These are phyloP conservation scores for Gallinago stenura DNA, from an alignment of 2,797 vertebrate species.

Conservation along the genomic window DNA sequence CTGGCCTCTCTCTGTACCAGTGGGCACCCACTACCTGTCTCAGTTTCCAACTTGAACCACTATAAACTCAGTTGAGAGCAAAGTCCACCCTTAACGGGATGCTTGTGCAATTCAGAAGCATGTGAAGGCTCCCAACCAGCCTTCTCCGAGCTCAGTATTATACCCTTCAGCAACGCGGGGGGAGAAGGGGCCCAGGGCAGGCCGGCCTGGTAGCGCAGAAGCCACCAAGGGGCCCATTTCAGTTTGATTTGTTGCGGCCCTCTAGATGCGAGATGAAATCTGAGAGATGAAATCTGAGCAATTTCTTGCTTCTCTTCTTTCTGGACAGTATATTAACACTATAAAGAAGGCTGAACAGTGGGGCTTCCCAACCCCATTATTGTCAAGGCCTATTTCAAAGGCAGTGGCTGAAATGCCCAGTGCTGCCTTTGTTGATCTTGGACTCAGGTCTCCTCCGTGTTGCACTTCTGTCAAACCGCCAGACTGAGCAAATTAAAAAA, in stretches of 20 bases:
- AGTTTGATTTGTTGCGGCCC: constrained; percentile 66
- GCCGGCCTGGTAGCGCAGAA: neutral
- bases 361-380: constrained; percentile 68
- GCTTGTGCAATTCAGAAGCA: neutral
- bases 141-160: neutral
- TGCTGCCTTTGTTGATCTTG: constrained; percentile 70
- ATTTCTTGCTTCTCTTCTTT: constrained; percentile 74
- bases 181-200: constrained; percentile 77
- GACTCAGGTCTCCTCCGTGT: constrained; percentile 56
- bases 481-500: constrained; percentile 40
- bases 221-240: constrained; percentile 58
- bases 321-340: constrained; percentile 76
- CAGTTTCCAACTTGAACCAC: neutral
- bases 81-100: neutral
- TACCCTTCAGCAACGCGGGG: neutral
- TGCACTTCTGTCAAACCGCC: constrained; percentile 21
- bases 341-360: constrained; percentile 74
- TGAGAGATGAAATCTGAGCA: constrained; percentile 74
- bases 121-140: neutral
- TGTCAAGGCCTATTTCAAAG: constrained; percentile 69
- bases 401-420: constrained; percentile 65
- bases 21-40: fast-evolving
- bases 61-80: neutral
- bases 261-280: constrained; percentile 64
- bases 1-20: neutral